Evolutionary conservation across 2,797 vertebrate species (phyloP).

Genomic region (Myotis findleyi): DNA sequence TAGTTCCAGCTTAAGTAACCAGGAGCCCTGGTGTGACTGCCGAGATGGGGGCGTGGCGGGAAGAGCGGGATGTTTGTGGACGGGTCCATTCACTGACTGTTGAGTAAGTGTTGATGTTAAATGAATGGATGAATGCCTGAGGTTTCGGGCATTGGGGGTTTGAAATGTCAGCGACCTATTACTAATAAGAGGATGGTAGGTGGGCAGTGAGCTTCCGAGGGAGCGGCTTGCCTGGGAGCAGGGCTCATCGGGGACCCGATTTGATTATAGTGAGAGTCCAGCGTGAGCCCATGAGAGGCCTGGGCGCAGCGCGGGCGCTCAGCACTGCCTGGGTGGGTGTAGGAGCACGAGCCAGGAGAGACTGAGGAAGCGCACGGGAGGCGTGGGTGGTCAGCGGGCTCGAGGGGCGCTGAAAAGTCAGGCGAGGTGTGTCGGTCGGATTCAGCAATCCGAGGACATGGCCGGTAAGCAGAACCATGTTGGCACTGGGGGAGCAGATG

Average conservation of each 20-base stretch:
- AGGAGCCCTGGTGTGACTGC: not conserved
- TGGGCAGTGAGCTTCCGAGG: not conserved
- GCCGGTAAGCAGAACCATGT: rapidly evolving
- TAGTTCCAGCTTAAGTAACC: not conserved
- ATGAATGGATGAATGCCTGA: not conserved
- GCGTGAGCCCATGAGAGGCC: not conserved
- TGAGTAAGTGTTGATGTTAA: too few species aligned
- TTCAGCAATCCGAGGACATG: rapidly evolving
- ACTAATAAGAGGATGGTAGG: not conserved
- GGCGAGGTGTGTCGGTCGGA: too few species aligned
- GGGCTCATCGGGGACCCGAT: rapidly evolving
- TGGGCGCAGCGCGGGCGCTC: not conserved
- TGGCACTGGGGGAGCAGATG: not conserved
- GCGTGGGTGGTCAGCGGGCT: not conserved
- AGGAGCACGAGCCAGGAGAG: not conserved
- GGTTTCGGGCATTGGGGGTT: not conserved
- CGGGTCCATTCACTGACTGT: not conserved
- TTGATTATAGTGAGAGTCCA: rapidly evolving
- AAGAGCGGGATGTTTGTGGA: not conserved
- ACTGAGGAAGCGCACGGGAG: not conserved
- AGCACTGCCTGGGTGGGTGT: rapidly evolving
- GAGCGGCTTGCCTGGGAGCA: not conserved
- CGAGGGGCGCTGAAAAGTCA: rapidly evolving
- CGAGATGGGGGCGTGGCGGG: not conserved
- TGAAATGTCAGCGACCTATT: not conserved